Conservation (phyloP, 1,140 invertebrate genomes). For the Rhizoglyphus robini region DNA sequence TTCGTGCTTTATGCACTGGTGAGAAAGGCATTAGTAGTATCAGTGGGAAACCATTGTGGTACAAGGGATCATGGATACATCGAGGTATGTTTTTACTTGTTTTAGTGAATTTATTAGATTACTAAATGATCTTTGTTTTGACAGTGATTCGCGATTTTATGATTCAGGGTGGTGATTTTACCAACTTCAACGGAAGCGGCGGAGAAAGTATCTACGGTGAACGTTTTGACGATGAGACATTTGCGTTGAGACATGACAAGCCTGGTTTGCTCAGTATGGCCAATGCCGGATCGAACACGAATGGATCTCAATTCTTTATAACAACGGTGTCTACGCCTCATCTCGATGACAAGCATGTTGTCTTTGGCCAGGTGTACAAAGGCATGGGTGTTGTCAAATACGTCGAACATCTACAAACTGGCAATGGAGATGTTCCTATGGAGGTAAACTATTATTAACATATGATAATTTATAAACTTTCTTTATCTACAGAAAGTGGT, state of each 20-base stretch:
- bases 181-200: slow-evolving; percentile 62
- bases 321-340: slow-evolving; percentile 67
- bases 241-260: slow-evolving; percentile 47
- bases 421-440: not conserved
- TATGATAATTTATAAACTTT: not conserved
- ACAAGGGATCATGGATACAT: slow-evolving; percentile 46
- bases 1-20: slow-evolving; percentile 72
- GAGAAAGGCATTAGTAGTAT: slow-evolving; percentile 63
- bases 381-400: slow-evolving; percentile 29
- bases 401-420: not conserved
- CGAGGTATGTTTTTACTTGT: slow-evolving; percentile 41
- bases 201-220: slow-evolving; percentile 87
- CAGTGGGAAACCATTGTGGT: slow-evolving; percentile 41
- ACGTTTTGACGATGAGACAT: slow-evolving; percentile 81
- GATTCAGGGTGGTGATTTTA: slow-evolving; percentile 69
- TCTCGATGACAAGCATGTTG: slow-evolving; percentile 74
- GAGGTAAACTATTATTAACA: not conserved
- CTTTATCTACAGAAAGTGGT: slow-evolving; percentile 9
- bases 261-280: slow-evolving; percentile 70
- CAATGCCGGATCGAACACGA: slow-evolving; percentile 72
- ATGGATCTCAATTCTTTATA: slow-evolving; percentile 90
- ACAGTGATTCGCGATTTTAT: slow-evolving; percentile 40
- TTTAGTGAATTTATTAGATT: not conserved
- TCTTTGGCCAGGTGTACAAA: slow-evolving; percentile 65
- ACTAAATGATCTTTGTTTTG: not conserved